A percentile compares a stretch with the other conserved stretches of the same genome.
Evolutionary conservation across 1,140 invertebrate genomes (phyloP).

Genomic region (Vanessa atalanta): DNA sequence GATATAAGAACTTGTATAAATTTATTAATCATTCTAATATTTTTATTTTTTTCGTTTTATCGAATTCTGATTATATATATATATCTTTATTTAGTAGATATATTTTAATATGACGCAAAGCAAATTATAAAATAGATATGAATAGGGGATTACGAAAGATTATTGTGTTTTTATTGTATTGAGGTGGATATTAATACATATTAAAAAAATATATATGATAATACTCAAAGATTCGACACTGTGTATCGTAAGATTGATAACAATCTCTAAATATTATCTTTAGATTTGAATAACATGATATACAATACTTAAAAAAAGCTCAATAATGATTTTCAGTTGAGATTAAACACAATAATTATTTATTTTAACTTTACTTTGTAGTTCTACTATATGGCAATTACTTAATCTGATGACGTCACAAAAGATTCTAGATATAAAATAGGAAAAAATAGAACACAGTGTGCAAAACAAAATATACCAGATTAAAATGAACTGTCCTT

Average conservation of each 20-base stretch:
- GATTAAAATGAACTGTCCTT: not conserved
- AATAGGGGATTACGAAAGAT: constrained; percentile 1
- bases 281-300: not conserved
- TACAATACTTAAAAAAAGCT: not conserved
- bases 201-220: constrained; percentile 8
- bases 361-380: not conserved
- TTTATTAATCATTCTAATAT: too few species aligned
- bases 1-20: too few species aligned
- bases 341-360: not conserved
- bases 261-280: not conserved
- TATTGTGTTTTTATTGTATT: not conserved
- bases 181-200: not conserved
- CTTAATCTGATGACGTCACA: not conserved
- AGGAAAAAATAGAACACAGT: too few species aligned
- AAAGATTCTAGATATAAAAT: not conserved
- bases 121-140: constrained; percentile 9
- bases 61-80: too few species aligned
- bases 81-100: too few species aligned
- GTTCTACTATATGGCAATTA: not conserved
- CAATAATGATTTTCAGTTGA: not conserved
- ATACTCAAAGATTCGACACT: constrained; percentile 13
- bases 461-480: not conserved
- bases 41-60: too few species aligned
- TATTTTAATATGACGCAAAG: not conserved
- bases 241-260: constrained; percentile 1